A percentile compares a stretch with the other conserved stretches of the same genome.
These are phyloP conservation scores for Blastobasis adustella DNA, from an alignment of 2,888 invertebrate species.

Conservation along the genomic window DNA sequence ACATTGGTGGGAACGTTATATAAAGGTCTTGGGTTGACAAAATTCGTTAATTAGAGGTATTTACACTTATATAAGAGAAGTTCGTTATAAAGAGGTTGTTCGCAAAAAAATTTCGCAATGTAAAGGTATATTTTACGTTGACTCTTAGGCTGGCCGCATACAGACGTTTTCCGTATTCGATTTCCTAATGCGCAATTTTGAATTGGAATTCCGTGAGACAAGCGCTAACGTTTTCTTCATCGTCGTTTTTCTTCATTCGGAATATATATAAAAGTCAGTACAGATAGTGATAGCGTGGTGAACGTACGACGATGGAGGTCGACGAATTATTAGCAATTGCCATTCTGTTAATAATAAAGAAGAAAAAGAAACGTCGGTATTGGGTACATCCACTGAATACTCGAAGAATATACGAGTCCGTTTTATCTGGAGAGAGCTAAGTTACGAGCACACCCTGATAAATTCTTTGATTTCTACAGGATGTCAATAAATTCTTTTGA, in stretches of 20 bases:
- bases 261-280: not conserved
- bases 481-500: constrained; percentile 3
- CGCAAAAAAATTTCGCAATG: no score
- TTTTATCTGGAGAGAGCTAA: constrained; percentile 10
- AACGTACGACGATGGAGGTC: not conserved
- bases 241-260: not conserved
- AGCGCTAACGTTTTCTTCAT: not conserved
- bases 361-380: constrained; percentile 5
- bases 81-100: no score
- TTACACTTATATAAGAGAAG: no score
- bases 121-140: no score
- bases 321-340: constrained; percentile 5
- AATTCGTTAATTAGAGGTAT: no score
- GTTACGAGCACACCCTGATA: constrained; percentile 7
- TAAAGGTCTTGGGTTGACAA: no score
- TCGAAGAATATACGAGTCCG: constrained; percentile 8
- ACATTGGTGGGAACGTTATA: no score
- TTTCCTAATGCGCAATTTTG: no score
- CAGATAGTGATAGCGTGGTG: not conserved
- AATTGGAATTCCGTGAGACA: no score
- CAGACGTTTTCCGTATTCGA: no score
- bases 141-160: no score
- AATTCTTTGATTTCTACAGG: constrained; percentile 9
- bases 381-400: constrained; percentile 10
- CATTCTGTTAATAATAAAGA: not conserved